These are phyloP conservation scores for Burhinus bistriatus DNA, from an alignment of 2,113 vertebrate species.

Conservation along the genomic window DNA sequence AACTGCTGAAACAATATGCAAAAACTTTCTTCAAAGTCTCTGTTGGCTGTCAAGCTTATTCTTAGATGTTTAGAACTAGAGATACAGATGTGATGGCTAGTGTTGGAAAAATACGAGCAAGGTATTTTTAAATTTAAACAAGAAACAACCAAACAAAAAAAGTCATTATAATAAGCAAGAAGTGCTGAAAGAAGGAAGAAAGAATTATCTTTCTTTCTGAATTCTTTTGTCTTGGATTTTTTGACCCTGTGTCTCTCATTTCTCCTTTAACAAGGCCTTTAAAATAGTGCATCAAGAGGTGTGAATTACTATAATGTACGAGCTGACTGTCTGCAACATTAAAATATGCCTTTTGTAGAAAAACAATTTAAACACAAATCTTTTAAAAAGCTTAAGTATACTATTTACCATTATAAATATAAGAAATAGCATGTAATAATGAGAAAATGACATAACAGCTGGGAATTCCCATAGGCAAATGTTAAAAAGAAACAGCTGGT, in stretches of 20 bases:
- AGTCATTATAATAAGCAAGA: neutral
- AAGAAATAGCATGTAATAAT: neutral
- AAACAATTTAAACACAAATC: neutral
- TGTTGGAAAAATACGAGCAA: neutral
- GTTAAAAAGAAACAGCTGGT: neutral
- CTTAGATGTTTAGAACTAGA: neutral
- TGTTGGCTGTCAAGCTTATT: neutral
- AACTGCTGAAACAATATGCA: neutral
- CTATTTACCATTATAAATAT: neutral
- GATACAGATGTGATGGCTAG: accelerated
- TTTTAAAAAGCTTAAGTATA: neutral
- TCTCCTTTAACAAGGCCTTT: neutral
- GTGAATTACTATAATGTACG: neutral
- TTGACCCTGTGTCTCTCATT: neutral
- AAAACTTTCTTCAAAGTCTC: neutral
- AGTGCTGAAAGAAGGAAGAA: neutral
- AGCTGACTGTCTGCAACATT: neutral
- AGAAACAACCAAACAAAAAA: neutral
- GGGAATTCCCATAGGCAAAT: neutral
- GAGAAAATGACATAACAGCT: neutral
- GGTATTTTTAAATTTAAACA: neutral
- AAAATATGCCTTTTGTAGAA: neutral
- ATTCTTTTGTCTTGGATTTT: neutral
- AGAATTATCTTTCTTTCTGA: neutral
- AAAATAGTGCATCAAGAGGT: neutral